Evolutionary conservation across 2,888 invertebrate species (phyloP).

Genomic region (Cepaea hortensis): DNA sequence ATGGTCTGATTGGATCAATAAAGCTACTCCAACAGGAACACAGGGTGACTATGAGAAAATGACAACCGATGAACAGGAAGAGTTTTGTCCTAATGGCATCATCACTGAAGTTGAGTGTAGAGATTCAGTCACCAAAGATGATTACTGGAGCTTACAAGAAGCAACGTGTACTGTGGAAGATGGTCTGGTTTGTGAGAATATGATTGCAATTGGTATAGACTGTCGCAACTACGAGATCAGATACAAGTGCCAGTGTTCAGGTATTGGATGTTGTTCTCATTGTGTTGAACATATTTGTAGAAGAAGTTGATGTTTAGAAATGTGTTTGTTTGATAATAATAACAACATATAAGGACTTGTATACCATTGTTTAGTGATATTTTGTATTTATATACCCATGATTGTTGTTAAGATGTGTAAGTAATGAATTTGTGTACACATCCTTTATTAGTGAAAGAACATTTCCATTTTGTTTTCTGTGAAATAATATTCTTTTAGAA

Average conservation of each 20-base stretch:
- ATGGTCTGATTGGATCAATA: constrained; percentile 61
- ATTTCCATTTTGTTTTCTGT: too few relatives aligned
- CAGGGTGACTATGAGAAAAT: constrained; percentile 61
- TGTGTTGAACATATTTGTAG: too few relatives aligned
- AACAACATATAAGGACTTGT: too few relatives aligned
- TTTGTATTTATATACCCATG: too few relatives aligned
- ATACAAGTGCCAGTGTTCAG: constrained; percentile 78
- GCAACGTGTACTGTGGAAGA: constrained; percentile 79
- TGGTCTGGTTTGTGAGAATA: constrained; percentile 82
- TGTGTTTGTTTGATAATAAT: too few relatives aligned
- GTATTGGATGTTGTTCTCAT: constrained; percentile 32
- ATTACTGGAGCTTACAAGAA: constrained; percentile 57
- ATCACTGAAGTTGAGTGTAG: constrained; percentile 65
- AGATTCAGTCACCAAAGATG: constrained; percentile 59
- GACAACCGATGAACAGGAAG: constrained; percentile 53
- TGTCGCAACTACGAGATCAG: constrained; percentile 73
- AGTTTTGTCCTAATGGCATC: constrained; percentile 57
- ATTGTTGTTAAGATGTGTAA: too few relatives aligned
- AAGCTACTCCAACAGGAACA: constrained; percentile 52
- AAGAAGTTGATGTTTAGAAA: too few relatives aligned
- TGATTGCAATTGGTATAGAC: constrained; percentile 50
- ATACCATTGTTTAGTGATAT: too few relatives aligned
- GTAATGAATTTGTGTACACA: too few relatives aligned
- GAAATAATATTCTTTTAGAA: too few relatives aligned
- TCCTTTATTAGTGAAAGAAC: too few relatives aligned